Conservation (phyloP, 2,888 invertebrate species). For the Drosophila meridiana region DNA sequence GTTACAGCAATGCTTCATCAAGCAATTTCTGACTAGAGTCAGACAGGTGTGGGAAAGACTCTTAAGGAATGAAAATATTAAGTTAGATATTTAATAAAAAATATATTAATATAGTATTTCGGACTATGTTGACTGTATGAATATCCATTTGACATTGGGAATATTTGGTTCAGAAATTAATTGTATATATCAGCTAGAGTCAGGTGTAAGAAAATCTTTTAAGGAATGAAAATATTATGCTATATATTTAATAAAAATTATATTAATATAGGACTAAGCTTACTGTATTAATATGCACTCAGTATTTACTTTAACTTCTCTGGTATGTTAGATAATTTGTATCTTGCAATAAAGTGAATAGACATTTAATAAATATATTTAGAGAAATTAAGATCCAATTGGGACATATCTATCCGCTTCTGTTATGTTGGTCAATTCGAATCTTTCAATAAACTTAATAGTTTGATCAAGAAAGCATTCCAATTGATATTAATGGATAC, state of each 20-base stretch:
- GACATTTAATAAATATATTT: background rate
- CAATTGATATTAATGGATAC: no score
- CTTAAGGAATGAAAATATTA: background rate
- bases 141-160: background rate
- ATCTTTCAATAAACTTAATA: background rate
- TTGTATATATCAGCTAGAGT: background rate
- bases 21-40: no score
- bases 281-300: background rate
- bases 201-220: background rate
- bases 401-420: no score
- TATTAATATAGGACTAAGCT: background rate
- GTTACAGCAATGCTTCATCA: background rate
- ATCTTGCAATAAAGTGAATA: background rate
- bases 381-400: no score
- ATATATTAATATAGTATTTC: no score
- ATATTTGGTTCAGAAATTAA: no score
- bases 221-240: background rate
- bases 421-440: fast-evolving
- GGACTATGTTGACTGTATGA: background rate
- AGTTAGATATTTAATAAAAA: no score
- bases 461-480: background rate
- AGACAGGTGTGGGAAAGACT: background rate
- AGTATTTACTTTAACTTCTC: background rate
- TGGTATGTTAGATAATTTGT: background rate
- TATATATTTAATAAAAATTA: no score